Conservation (phyloP, 2,888 invertebrate genomes). For the Chironomus riparius region DNA sequence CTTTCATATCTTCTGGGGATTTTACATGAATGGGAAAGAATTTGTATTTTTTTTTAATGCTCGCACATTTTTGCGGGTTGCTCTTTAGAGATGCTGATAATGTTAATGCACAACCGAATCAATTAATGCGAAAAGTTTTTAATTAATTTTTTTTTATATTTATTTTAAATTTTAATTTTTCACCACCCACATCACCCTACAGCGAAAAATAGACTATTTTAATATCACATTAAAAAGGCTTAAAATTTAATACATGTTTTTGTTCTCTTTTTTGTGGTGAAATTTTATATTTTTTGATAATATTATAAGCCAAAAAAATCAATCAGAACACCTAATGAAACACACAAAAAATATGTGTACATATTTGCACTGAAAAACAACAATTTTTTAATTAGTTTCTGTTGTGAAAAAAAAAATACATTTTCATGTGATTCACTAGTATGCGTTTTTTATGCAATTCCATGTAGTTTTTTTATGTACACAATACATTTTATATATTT, state of each 20-base stretch:
- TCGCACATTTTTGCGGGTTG: background rate
- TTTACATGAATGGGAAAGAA: background rate
- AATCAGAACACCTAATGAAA: background rate
- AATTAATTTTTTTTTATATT: background rate
- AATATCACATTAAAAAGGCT: no score
- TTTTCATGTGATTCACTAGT: constrained; percentile 1
- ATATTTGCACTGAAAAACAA: background rate
- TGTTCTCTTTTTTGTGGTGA: no score
- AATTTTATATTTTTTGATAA: no score
- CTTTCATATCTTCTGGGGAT: background rate
- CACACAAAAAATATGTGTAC: background rate
- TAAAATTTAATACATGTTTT: no score
- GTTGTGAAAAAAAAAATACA: constrained; percentile 3
- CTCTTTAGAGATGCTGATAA: background rate
- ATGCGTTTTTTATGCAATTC: constrained; percentile 22
- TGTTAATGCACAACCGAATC: no score
- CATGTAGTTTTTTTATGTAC: constrained; percentile 9
- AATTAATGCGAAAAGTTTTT: background rate
- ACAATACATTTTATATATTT: background rate
- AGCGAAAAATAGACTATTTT: no score
- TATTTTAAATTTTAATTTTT: no score
- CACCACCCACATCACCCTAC: no score
- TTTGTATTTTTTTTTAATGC: background rate
- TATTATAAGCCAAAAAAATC: background rate
- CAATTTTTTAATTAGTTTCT: constrained; percentile 17